Base-by-base conservation (phyloP, 1,140 invertebrate species). In the Lerema accius region DNA sequence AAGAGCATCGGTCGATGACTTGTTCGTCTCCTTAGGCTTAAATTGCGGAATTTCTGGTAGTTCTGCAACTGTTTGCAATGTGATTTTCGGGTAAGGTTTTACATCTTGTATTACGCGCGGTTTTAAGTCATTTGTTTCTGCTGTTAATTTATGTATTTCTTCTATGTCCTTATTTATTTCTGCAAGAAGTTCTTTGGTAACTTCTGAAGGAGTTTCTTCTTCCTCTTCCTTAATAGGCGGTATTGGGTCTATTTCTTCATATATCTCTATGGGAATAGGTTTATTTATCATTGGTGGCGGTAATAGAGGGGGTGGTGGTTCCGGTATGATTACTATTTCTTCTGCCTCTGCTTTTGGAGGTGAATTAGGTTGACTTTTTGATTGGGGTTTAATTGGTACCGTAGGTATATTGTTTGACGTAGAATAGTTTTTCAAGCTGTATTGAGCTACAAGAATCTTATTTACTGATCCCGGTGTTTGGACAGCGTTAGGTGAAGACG, bases 11-110 rank as follows among this genome's bases (percentile, higher is more conserved):
- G 68, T 81, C 7, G 75, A 76, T 9, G 80, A 78, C 65, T 82
- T 90, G 45, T 71, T 77, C 13, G 76, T 58, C 42, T 76, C 78
- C 69, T 89, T 91, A 7, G 82, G 78, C 70, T 90, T 92, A 58
- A 92, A 93, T 63, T 92, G 92, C 19, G 93, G 93, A 69, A 93
- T 93, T 76, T 93, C 92, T 1, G 93, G 92, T 61, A 93, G 56
- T 65, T 93, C 92, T 9, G 92, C 91, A 2, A 93, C 91, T 0
- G 92, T 92, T 78, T 93, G 92, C 14, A 92, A 80, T n/a, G 93
- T 93, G 13, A 93, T 93, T 76, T 92, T 91, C 7, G 88, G 91
- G 67, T 91, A 91, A 13, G 91, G 89, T 71, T 91, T 92, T 6
- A 86, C 80, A 64, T 92, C 91, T 82, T 92, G 90, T 45, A 92